phyloP scores from a whole-genome alignment of 2,113 vertebrate genomes.

The Aix galericulata region DNA sequence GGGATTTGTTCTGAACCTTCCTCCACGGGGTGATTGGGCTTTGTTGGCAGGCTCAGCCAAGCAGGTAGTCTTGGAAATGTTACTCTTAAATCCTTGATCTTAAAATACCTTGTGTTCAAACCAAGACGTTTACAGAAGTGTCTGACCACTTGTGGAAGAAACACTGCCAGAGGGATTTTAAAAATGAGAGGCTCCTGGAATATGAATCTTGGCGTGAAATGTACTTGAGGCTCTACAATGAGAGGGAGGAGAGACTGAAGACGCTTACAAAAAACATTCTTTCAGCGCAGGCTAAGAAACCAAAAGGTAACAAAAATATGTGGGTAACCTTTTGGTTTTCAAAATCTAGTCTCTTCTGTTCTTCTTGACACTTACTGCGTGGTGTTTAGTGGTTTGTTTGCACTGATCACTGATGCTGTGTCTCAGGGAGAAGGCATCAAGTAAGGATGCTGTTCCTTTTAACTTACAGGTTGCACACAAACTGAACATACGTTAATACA shows the following conservation, averaged over 20 bases:
- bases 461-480: not conserved
- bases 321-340: not conserved
- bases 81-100: not conserved
- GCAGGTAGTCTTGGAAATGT: not conserved
- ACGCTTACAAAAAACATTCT: slow-evolving; percentile 84
- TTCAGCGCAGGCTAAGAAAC: slow-evolving; percentile 83
- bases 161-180: slow-evolving; percentile 86
- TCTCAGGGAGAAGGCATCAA: not conserved
- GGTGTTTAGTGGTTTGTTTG: not conserved
- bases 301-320: slow-evolving; percentile 78
- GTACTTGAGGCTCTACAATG: slow-evolving; percentile 82
- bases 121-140: slow-evolving; percentile 79
- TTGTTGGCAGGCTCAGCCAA: not conserved
- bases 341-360: not conserved
- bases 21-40: not conserved
- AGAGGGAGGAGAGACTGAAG: slow-evolving; percentile 85
- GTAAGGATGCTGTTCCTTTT: not conserved
- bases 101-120: not conserved
- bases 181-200: slow-evolving; percentile 74
- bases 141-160: slow-evolving; percentile 86
- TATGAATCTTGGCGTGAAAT: slow-evolving; percentile 90
- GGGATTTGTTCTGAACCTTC: not conserved
- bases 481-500: not conserved
- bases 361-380: not conserved
- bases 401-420: not conserved